Conservation (phyloP, 2,113 vertebrate genomes). For the Chiloscyllium plagiosum region DNA sequence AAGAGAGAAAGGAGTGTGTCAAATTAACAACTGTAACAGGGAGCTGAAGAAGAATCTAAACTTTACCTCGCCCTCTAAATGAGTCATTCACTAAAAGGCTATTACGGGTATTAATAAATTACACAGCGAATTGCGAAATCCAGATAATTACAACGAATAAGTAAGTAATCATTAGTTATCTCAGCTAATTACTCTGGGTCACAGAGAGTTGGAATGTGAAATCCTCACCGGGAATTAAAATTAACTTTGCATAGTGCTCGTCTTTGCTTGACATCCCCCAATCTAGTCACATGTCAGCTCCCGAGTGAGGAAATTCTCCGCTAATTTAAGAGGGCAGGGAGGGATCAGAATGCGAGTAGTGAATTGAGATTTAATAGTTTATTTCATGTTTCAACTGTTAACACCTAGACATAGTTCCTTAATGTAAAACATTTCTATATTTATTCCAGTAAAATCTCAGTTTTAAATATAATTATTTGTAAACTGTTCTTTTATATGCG, state of each 20-base stretch:
- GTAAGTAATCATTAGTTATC: conserved; percentile 99
- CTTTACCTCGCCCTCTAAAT: conserved; percentile 62
- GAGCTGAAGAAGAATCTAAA: conserved; percentile 55
- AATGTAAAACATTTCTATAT: neutral
- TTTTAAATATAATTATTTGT: neutral
- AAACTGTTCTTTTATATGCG: neutral
- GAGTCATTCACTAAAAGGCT: conserved; percentile 83
- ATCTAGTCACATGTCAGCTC: conserved; percentile 67
- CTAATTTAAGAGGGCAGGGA: conserved; percentile 67
- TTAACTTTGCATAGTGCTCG: conserved; percentile 79
- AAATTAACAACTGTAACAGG: conserved; percentile 61
- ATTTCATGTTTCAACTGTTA: conserved; percentile 67
- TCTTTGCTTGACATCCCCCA: conserved; percentile 67
- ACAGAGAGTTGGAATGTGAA: conserved; percentile 76
- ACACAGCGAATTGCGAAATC: conserved; percentile 98
- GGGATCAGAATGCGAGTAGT: conserved; percentile 45
- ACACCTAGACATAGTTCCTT: conserved; percentile 74
- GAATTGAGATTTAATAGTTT: conserved; percentile 50
- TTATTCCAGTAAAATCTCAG: neutral
- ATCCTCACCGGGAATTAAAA: conserved; percentile 89
- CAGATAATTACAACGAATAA: conserved; percentile 97
- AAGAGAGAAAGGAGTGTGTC: conserved; percentile 50
- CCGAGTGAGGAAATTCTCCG: conserved; percentile 62
- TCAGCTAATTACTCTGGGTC: conserved; percentile 98
- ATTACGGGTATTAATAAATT: conserved; percentile 99